Evolutionary conservation across 2,888 invertebrate species (phyloP).

Genomic region (Oeneis ivallda): DNA sequence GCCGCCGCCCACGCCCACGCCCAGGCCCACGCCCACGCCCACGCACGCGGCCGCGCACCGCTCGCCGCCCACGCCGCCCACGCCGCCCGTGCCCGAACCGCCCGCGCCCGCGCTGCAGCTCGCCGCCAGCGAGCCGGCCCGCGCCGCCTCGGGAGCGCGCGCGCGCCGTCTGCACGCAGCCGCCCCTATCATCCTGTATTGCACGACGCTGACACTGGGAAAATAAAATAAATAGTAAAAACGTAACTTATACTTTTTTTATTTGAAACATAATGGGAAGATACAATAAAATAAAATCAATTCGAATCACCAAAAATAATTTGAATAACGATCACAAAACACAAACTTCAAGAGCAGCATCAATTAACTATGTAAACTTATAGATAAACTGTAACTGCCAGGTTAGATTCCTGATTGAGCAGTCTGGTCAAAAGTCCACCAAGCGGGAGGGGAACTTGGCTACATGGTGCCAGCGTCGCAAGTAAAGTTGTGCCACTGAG

Average conservation of each 20-base stretch:
- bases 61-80: conserved; percentile 8
- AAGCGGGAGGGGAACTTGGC: too few relatives aligned
- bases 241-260: conserved; percentile 23
- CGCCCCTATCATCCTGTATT: not conserved
- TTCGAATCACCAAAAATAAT: too few relatives aligned
- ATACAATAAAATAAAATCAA: too few relatives aligned
- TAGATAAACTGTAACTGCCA: too few relatives aligned
- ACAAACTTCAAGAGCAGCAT: too few relatives aligned
- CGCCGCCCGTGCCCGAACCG: conserved; percentile 17
- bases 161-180: not conserved
- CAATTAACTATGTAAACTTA: too few relatives aligned
- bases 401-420: too few relatives aligned
- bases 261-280: too few relatives aligned
- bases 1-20: conserved; percentile 20
- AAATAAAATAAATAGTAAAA: not conserved
- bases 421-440: too few relatives aligned
- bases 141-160: not conserved
- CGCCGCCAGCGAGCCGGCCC: not conserved
- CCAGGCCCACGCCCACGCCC: conserved; percentile 25
- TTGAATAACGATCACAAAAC: too few relatives aligned
- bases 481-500: too few relatives aligned
- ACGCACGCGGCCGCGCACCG: conserved; percentile 25
- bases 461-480: too few relatives aligned
- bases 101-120: conserved; percentile 7
- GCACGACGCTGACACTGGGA: not conserved